These are phyloP conservation scores for Acrobasis suavella DNA, from an alignment of 2,888 invertebrate genomes.

Conservation along the genomic window DNA sequence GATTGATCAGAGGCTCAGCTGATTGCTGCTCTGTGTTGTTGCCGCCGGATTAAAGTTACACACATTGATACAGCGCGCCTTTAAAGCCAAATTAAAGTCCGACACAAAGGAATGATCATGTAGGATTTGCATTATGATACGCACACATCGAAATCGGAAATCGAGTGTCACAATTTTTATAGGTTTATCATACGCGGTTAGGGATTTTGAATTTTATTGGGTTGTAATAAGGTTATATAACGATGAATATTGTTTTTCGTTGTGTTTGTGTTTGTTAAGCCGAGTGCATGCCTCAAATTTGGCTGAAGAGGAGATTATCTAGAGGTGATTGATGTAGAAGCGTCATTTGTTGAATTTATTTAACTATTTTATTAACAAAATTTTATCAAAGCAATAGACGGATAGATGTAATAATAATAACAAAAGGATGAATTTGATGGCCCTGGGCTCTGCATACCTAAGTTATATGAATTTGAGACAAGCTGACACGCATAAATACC, in stretches of 20 bases:
- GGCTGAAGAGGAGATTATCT: conserved; percentile 85
- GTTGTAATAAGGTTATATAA: conserved; percentile 28
- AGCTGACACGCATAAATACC: too few species aligned
- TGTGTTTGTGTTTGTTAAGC: conserved; percentile 68
- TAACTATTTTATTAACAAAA: background rate
- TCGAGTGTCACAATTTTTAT: conserved; percentile 35
- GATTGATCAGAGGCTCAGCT: conserved; percentile 79
- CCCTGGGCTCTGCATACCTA: too few species aligned
- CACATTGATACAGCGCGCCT: conserved; percentile 29
- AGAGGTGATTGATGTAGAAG: conserved; percentile 83
- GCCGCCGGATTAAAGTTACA: conserved; percentile 69
- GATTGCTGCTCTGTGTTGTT: conserved; percentile 77
- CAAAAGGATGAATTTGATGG: too few species aligned
- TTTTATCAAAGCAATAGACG: too few species aligned
- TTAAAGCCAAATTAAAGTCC: conserved; percentile 58
- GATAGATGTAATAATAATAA: too few species aligned
- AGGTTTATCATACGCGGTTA: conserved; percentile 17
- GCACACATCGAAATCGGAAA: conserved; percentile 40
- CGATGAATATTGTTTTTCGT: conserved; percentile 13
- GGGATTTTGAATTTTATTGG: conserved; percentile 35
- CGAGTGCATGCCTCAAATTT: conserved; percentile 75
- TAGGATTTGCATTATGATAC: conserved; percentile 66
- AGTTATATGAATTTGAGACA: too few species aligned
- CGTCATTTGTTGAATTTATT: conserved; percentile 15
- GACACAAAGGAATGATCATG: conserved; percentile 63